These are phyloP conservation scores for Sebastes schlegelii DNA, from an alignment of 2,113 vertebrate species.

Conservation along the genomic window DNA sequence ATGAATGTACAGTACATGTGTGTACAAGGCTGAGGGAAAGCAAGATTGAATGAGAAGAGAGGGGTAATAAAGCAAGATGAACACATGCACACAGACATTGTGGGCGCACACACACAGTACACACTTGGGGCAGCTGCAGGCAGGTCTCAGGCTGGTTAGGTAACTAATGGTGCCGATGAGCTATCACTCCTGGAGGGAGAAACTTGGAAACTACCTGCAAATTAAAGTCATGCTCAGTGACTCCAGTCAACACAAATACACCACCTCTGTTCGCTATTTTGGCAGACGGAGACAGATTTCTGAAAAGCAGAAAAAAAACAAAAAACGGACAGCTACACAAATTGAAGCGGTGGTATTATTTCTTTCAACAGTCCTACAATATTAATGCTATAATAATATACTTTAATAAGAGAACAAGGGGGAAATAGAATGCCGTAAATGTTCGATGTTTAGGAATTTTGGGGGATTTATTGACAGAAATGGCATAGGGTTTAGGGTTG, in stretches of 20 bases:
- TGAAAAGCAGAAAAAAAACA: constrained; percentile 27
- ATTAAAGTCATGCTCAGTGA: constrained; percentile 77
- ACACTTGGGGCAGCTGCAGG: constrained; percentile 53
- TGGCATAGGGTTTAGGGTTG: no score
- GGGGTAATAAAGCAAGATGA: constrained; percentile 66
- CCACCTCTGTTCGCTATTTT: constrained; percentile 30
- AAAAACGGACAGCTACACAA: background rate
- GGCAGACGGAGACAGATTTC: constrained; percentile 33
- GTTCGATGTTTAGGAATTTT: no score
- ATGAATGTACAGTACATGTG: constrained; percentile 8
- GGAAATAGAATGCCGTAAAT: background rate
- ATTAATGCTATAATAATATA: background rate
- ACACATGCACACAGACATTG: background rate
- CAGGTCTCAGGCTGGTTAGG: constrained; percentile 79
- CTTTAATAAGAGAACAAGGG: background rate
- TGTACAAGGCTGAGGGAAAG: constrained; percentile 34
- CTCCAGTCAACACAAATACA: constrained; percentile 57
- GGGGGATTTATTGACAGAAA: no score
- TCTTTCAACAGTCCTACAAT: background rate
- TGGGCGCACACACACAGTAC: constrained; percentile 13
- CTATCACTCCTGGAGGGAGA: constrained; percentile 75
- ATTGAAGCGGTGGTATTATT: background rate
- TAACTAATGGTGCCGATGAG: constrained; percentile 78
- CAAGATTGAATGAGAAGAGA: constrained; percentile 61
- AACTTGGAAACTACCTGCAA: constrained; percentile 77